phyloP scores from a whole-genome alignment of 2,113 vertebrate genomes.

The Bufo bufo region DNA sequence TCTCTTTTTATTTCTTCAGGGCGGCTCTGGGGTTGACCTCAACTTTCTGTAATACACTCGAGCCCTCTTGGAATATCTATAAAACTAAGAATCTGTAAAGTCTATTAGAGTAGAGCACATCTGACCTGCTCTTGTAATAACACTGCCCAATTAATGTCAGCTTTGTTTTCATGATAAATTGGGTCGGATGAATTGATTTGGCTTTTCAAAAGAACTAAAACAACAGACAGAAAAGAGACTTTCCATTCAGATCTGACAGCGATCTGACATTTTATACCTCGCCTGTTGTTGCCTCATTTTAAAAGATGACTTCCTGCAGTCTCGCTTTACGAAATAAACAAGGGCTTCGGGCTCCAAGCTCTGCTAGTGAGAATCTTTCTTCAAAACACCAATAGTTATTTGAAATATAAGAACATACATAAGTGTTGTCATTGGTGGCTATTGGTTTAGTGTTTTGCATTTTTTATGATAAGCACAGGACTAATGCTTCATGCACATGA shows the following conservation, averaged over 20 bases:
- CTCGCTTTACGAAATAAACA: slow-evolving; percentile 17
- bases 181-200: slow-evolving; percentile 63
- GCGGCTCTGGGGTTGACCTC: slow-evolving; percentile 65
- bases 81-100: slow-evolving; percentile 66
- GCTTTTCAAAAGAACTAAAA: slow-evolving; percentile 59
- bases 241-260: slow-evolving; percentile 37
- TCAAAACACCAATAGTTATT: neutral
- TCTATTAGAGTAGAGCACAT: slow-evolving; percentile 66
- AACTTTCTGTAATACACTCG: slow-evolving; percentile 67
- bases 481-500: too few relatives aligned
- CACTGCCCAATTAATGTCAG: slow-evolving; percentile 69
- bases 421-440: neutral
- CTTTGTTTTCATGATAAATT: slow-evolving; percentile 65
- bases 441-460: too few relatives aligned
- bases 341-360: neutral
- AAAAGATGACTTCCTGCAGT: slow-evolving; percentile 25
- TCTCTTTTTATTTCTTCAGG: slow-evolving; percentile 64
- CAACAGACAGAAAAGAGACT: slow-evolving; percentile 42
- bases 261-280: neutral
- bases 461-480: too few relatives aligned
- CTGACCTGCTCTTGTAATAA: slow-evolving; percentile 64
- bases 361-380: neutral
- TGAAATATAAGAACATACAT: neutral
- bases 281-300: slow-evolving; percentile 26
- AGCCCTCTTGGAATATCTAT: slow-evolving; percentile 66